A percentile compares a stretch with the other conserved stretches of the same genome.
phyloP scores from a whole-genome alignment of 2,113 vertebrate species.

The Hippolais icterina region DNA sequence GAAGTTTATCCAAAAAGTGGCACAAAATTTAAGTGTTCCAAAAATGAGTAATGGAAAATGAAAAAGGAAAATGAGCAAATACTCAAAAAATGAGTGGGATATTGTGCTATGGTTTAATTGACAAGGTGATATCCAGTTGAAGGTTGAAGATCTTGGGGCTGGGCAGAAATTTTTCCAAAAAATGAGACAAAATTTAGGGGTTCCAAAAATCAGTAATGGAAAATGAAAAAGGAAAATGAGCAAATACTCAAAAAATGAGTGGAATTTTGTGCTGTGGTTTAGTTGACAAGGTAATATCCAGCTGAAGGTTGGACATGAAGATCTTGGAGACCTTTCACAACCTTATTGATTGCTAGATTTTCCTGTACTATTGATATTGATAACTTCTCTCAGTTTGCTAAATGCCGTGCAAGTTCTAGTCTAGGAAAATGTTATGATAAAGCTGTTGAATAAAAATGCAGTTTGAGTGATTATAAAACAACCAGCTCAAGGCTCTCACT shows the following conservation, averaged over 20 bases:
- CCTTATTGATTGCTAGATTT: neutral
- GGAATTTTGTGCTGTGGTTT: neutral
- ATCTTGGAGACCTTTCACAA: neutral
- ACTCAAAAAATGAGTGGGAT: too few species aligned
- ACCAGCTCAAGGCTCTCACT: conserved; percentile 1
- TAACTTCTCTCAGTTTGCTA: neutral
- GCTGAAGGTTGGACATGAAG: neutral
- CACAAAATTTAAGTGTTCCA: too few species aligned
- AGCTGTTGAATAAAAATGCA: neutral
- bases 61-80: too few species aligned
- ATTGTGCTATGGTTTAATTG: too few species aligned
- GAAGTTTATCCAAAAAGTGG: too few species aligned
- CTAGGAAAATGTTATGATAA: neutral
- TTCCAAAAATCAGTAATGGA: neutral
- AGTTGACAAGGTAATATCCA: neutral
- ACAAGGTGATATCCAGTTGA: too few species aligned
- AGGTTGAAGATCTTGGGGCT: too few species aligned
- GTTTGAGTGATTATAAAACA: neutral
- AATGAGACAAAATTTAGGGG: too few species aligned
- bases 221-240: neutral
- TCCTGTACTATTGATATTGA: too few species aligned
- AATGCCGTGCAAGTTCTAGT: neutral
- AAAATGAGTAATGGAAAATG: too few species aligned
- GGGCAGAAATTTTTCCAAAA: too few species aligned
- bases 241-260: rapidly evolving